Evolutionary conservation across 2,888 invertebrate species (phyloP), one percentile per base, ranked within the genome.

Genomic region (Tuberolachnus salignus): DNA sequence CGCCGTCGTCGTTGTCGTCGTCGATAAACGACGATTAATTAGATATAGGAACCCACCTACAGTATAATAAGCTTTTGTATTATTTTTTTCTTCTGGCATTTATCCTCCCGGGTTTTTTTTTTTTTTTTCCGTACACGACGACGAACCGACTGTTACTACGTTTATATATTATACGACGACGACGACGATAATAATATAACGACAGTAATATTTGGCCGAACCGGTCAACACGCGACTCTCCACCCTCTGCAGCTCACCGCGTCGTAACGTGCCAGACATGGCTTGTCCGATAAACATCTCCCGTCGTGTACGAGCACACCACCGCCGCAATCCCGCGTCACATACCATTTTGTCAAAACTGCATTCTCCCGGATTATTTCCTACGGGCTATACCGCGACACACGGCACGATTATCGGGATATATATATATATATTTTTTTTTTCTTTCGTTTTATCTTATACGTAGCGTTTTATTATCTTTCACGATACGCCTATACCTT

Each of bases 341-440:
- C 78, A 78, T 78, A 78, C 69, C 69, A 69, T 78, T 78, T 78
- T 78, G 78, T 78, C 78, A 69, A 69, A 78, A 78, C 67, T 78
- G 69, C 78, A 78, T 78, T 78, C 78, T 78, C 78, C 49, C 67
- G 59, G 69, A 59, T 59, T 26, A 55, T 78, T 49, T 53, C 19
- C 51, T n/a, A 53, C 49, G 21, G 49, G 61, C 49, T 57, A 19
- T 19, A 19, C 21, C 55, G 26, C 26, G 3, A 23, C n/a, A 34
- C 34, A 6, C 3, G 3, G 6, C 63, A 63, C 19, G 19, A 59
- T 26, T 16, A 26, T 59, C 59, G 59, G 26, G n/a, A n/a, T n/a
- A n/a, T n/a, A n/a, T n/a, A n/a, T n/a, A n/a, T n/a, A n/a, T n/a
- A n/a, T 26, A 26, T 26, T 21, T 26, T 26, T 59, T 59, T 9